Evolutionary conservation across 2,888 invertebrate species (phyloP).

Genomic region (Amphiduros pacificus): DNA sequence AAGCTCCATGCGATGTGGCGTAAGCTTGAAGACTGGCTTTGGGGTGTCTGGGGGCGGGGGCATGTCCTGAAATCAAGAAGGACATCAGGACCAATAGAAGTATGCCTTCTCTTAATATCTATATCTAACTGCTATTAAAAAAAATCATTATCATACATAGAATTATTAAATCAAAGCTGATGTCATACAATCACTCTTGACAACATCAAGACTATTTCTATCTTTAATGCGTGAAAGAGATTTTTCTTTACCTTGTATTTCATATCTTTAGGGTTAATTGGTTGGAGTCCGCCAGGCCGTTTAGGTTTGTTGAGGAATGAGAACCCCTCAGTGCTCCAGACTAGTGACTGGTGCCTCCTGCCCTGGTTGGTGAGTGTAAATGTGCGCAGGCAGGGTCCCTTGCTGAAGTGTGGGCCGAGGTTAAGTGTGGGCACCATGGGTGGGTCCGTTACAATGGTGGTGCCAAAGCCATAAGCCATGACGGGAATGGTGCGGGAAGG

Average conservation of each 20-base stretch:
- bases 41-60: constrained; percentile 24
- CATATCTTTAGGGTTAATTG: constrained; percentile 45
- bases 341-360: constrained; percentile 58
- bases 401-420: constrained; percentile 68
- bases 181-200: too few relatives aligned
- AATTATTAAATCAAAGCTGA: too few relatives aligned
- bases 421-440: constrained; percentile 65
- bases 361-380: constrained; percentile 58
- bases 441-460: constrained; percentile 69
- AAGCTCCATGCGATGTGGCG: constrained; percentile 57
- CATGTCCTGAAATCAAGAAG: constrained; percentile 20
- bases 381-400: constrained; percentile 43
- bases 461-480: constrained; percentile 69
- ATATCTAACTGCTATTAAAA: too few relatives aligned
- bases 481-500: constrained; percentile 62
- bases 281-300: constrained; percentile 24
- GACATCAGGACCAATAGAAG: too few relatives aligned
- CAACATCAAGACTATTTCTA: too few relatives aligned
- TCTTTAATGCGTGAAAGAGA: too few relatives aligned
- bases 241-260: too few relatives aligned
- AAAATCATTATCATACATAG: too few relatives aligned
- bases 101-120: too few relatives aligned
- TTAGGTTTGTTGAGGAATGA: constrained; percentile 42
- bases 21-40: constrained; percentile 51
- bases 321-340: constrained; percentile 58